A percentile compares a stretch with the other conserved stretches of the same genome.
Conservation (phyloP, 2,797 vertebrate species). For the Epinephelus awoara region DNA sequence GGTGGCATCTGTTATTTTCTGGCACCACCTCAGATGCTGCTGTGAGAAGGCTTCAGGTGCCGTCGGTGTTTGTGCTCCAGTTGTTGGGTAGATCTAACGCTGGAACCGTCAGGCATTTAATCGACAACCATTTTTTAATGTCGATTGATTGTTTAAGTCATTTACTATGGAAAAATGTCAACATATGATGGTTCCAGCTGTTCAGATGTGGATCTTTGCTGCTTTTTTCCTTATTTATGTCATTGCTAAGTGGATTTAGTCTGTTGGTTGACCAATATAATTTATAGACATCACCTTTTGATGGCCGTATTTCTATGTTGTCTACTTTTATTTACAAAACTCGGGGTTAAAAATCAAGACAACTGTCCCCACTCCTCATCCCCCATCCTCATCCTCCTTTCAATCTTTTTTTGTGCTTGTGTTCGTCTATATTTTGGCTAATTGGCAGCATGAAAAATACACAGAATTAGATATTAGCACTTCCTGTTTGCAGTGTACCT, state of each 20-base stretch:
- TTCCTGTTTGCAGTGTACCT: neutral
- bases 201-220: neutral
- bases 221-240: neutral
- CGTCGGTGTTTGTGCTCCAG: constrained; percentile 48
- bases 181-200: neutral
- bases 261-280: neutral
- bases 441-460: neutral
- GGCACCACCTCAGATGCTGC: constrained; percentile 58
- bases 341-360: too few species aligned
- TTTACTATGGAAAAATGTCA: neutral
- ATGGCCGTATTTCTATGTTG: too few species aligned
- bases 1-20: constrained; percentile 79
- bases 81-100: constrained; percentile 31
- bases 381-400: too few species aligned
- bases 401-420: too few species aligned
- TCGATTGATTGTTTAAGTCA: constrained; percentile 10
- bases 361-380: too few species aligned
- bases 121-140: neutral
- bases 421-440: neutral
- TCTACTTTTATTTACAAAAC: too few species aligned
- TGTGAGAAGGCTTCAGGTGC: constrained; percentile 65
- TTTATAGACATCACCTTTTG: neutral
- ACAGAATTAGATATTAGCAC: neutral
- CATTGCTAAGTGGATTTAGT: neutral
- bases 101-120: constrained; percentile 29